Evolutionary conservation across 2,113 vertebrate genomes (phyloP), one percentile per base, ranked within the genome.

Genomic region (Prinia subflava): DNA sequence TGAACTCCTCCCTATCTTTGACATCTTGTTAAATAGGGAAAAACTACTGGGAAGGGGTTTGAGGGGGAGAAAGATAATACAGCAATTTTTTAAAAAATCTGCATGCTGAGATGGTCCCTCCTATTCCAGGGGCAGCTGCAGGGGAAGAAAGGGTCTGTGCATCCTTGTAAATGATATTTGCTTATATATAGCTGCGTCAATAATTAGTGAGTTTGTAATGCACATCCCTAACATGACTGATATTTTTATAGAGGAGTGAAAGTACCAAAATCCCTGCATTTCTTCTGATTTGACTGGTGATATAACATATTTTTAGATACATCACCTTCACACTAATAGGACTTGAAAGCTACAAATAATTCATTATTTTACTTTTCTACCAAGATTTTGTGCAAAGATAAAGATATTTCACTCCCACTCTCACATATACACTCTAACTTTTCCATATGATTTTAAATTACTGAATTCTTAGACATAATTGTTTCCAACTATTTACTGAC

Each of bases 91-190:
- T 63, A 31, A 70, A 64, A 64, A 70, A 39, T 13, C n/a, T 57
- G n/a, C 27, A 47, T 8, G 22, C 28, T 71, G 27, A 22, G 77
- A 30, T 55, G 9, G 5, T n/a, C 4, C 16, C 4, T 63, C 35
- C 6, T 28, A 6, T 22, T 57, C 22, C 59, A 69, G 27, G 4
- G 19, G 30, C 27, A 83, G 24, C 13, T 79, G 11, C 15, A 50
- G 33, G 28, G 46, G 33, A 75, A 53, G 33, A 50, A 47, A 84
- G 11, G 15, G 4, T 62, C 27, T 57, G 44, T 21, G 14, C 23
- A 41, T n/a, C 44, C 8, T 2, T 31, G 18, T 3, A 17, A 0
- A 0, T 3, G 44, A 6, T 33, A 17, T 67, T 31, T 42, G 2
- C 31, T 42, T 31, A 57, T n/a, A 25, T 2, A 31, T 1, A 28